phyloP scores from a whole-genome alignment of 2,888 invertebrate species.

The Platypus cylindrus region DNA sequence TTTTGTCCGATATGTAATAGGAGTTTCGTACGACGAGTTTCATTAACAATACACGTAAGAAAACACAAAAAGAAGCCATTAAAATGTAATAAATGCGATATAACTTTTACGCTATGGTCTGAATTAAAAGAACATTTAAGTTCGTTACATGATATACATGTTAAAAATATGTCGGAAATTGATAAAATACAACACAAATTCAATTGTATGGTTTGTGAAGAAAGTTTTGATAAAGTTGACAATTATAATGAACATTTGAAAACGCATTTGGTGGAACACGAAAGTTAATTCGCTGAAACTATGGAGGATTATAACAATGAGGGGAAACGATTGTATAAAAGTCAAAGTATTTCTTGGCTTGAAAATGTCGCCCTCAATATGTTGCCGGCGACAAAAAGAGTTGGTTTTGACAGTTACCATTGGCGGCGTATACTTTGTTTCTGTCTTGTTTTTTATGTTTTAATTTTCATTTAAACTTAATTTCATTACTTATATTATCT shows the following conservation, averaged over 20 bases:
- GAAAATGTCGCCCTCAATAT: too few relatives aligned
- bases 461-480: too few relatives aligned
- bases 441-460: too few relatives aligned
- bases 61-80: slow-evolving; percentile 26
- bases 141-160: slow-evolving; percentile 4
- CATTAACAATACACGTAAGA: slow-evolving; percentile 33
- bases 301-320: too few relatives aligned
- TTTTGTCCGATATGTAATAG: slow-evolving; percentile 31
- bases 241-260: slow-evolving; percentile 10
- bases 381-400: too few relatives aligned
- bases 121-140: slow-evolving; percentile 9
- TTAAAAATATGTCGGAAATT: slow-evolving; percentile 2
- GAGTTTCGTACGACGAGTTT: slow-evolving; percentile 34
- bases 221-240: slow-evolving; percentile 5
- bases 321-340: too few relatives aligned
- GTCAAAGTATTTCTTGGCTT: too few relatives aligned
- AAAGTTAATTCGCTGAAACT: too few relatives aligned
- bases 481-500: too few relatives aligned
- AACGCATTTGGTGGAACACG: slow-evolving; percentile 6
- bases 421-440: too few relatives aligned
- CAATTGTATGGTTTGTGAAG: slow-evolving; percentile 8
- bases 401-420: too few relatives aligned
- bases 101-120: slow-evolving; percentile 4
- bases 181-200: background rate
- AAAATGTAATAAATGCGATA: slow-evolving; percentile 12